Evolutionary conservation across 64 coral and sea anemone genomes (phyloP).

Genomic region (Dendrophyllia cribrosa): DNA sequence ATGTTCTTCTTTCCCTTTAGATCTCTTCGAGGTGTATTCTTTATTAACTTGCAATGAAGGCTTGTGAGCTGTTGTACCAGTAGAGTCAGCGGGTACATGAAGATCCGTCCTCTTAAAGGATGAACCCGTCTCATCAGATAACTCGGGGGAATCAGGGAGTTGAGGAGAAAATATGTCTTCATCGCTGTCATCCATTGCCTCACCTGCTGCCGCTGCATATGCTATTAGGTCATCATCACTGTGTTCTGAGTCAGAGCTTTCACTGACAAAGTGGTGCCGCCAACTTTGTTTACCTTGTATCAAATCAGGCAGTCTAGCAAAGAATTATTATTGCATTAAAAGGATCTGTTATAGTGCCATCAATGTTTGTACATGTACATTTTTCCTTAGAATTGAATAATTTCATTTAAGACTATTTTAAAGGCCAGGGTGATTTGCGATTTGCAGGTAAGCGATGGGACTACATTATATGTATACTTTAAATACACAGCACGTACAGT

Average conservation of each 20-base stretch:
- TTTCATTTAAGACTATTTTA: no score
- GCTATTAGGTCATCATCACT: constrained; percentile 76
- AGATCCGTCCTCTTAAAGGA: neutral
- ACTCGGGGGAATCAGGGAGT: constrained; percentile 27
- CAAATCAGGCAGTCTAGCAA: neutral
- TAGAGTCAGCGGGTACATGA: neutral
- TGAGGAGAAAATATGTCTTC: constrained; percentile 59
- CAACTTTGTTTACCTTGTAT: neutral
- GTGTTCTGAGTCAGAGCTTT: constrained; percentile 23
- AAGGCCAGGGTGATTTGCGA: no score
- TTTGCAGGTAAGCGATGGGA: no score
- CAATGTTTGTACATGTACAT: no score
- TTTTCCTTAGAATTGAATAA: no score
- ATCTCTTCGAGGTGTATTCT: neutral
- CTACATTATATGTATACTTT: no score
- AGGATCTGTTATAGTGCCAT: no score
- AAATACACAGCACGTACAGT: no score
- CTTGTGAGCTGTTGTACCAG: neutral
- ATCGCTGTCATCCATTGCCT: constrained; percentile 78
- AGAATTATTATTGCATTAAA: neutral
- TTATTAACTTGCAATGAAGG: neutral
- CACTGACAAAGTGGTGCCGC: neutral
- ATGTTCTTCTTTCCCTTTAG: neutral
- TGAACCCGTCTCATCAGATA: neutral
- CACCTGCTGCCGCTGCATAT: constrained; percentile 60